Evolutionary conservation across 2,888 invertebrate genomes (phyloP).

Genomic region (Monopis laevigella): DNA sequence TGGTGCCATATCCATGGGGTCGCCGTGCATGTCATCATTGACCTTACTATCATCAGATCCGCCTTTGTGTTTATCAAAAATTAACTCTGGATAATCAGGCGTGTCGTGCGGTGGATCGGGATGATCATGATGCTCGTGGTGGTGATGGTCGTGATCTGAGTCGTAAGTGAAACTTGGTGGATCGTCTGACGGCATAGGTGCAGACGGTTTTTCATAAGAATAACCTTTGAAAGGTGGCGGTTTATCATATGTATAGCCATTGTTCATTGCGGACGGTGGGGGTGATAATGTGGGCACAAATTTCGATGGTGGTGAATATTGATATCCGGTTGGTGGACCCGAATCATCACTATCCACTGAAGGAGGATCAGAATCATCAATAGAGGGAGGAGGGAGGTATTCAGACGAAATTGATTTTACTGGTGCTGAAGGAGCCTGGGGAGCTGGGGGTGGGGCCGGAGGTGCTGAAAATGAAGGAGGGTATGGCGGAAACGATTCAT

Average conservation of each 20-base stretch:
- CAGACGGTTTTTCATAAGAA: slow-evolving; percentile 37
- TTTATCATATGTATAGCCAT: slow-evolving; percentile 47
- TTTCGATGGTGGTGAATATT: slow-evolving; percentile 36
- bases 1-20: slow-evolving; percentile 41
- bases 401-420: too few species aligned
- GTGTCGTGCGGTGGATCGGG: slow-evolving; percentile 23
- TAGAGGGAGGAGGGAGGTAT: slow-evolving; percentile 15
- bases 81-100: slow-evolving; percentile 42
- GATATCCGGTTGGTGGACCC: slow-evolving; percentile 33
- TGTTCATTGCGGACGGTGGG: slow-evolving; percentile 23
- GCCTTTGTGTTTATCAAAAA: slow-evolving; percentile 39
- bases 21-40: slow-evolving; percentile 22
- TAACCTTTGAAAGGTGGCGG: slow-evolving; percentile 32
- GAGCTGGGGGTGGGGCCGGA: slow-evolving; percentile 18
- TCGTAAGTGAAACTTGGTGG: slow-evolving; percentile 8
- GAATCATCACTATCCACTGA: slow-evolving; percentile 14
- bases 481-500: slow-evolving; percentile 56
- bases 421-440: slow-evolving; percentile 26
- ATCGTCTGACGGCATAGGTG: slow-evolving; percentile 22
- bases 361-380: slow-evolving; percentile 13
- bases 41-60: slow-evolving; percentile 21
- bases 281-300: slow-evolving; percentile 40
- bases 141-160: slow-evolving; percentile 22
- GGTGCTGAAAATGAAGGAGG: slow-evolving; percentile 25
- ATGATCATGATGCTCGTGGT: slow-evolving; percentile 25